Percentiles rank a stretch among this genome's conserved stretches.
These are phyloP conservation scores for Centropyge bicolor DNA, from an alignment of 2,797 vertebrate genomes.

Conservation along the genomic window DNA sequence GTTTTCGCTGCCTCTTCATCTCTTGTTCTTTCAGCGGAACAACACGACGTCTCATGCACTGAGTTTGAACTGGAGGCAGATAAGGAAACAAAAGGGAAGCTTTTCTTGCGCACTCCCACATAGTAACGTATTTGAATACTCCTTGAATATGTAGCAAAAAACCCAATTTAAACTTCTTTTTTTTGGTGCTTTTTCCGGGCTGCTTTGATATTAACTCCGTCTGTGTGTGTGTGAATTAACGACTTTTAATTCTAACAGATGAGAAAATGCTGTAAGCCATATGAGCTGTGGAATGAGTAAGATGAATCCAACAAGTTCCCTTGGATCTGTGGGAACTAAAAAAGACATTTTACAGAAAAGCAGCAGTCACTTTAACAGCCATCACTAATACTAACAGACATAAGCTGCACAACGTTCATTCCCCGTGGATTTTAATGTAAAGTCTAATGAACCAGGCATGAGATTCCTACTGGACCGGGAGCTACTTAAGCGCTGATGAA, in stretches of 20 bases:
- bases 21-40: constrained; percentile 40
- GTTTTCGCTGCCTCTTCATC: constrained; percentile 56
- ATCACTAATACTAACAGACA: constrained; percentile 65
- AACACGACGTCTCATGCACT: constrained; percentile 45
- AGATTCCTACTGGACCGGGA: constrained; percentile 67
- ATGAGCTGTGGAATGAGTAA: constrained; percentile 14
- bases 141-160: constrained; percentile 41
- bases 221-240: constrained; percentile 36
- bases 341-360: constrained; percentile 30
- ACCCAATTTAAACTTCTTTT: constrained; percentile 47
- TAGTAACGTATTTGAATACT: constrained; percentile 29
- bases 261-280: constrained; percentile 15
- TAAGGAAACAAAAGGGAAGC: constrained; percentile 53
- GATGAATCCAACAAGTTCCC: constrained; percentile 40
- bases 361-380: constrained; percentile 45
- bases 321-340: constrained; percentile 24
- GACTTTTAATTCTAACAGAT: constrained; percentile 31
- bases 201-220: constrained; percentile 40
- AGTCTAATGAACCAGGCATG: constrained; percentile 72
- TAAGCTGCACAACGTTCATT: constrained; percentile 59
- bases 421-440: constrained; percentile 72
- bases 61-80: constrained; percentile 58
- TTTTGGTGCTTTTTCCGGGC: constrained; percentile 20
- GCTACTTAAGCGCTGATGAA: constrained; percentile 82
- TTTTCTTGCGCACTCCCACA: constrained; percentile 38